Conservation (phyloP, 2,797 vertebrate genomes). For the Poecile montanus region DNA sequence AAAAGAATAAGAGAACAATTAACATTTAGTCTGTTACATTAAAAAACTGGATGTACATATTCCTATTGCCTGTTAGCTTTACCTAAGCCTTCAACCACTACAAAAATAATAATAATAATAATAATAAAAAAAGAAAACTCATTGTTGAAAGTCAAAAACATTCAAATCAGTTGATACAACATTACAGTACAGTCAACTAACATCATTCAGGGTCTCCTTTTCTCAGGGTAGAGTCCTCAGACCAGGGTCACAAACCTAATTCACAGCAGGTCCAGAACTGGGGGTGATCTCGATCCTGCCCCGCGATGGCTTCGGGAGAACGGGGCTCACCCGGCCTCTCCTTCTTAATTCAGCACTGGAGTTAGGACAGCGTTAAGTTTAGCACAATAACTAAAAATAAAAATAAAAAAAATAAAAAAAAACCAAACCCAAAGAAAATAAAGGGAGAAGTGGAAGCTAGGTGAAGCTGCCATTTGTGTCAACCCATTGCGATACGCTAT, state of each 20-base stretch:
- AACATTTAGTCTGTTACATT: slow-evolving; percentile 84
- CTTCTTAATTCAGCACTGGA: slow-evolving; percentile 76
- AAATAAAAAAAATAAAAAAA: not conserved
- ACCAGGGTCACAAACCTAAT: slow-evolving; percentile 77
- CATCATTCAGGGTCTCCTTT: slow-evolving; percentile 83
- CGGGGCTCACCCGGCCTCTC: slow-evolving; percentile 63
- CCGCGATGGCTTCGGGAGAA: slow-evolving; percentile 78
- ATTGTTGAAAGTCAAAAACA: slow-evolving; percentile 83
- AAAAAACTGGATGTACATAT: slow-evolving; percentile 83
- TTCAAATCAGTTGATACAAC: slow-evolving; percentile 93
- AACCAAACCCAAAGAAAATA: not conserved
- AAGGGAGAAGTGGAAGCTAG: slow-evolving; percentile 74
- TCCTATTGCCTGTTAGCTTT: slow-evolving; percentile 95
- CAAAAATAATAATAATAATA: slow-evolving; percentile 77
- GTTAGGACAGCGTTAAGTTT: slow-evolving; percentile 82
- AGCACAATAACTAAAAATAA: slow-evolving; percentile 79
- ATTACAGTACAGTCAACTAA: slow-evolving; percentile 90
- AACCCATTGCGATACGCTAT: slow-evolving; percentile 86
- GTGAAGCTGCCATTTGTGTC: slow-evolving; percentile 84
- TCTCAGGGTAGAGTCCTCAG: slow-evolving; percentile 81
- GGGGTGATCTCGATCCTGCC: slow-evolving; percentile 54
- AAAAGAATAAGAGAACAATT: slow-evolving; percentile 83
- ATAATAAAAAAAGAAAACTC: slow-evolving; percentile 35
- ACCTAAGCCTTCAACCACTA: slow-evolving; percentile 84
- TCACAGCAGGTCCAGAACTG: slow-evolving; percentile 77